Evolutionary conservation across 2,888 invertebrate species (phyloP).

Genomic region (Diarsia rubi): DNA sequence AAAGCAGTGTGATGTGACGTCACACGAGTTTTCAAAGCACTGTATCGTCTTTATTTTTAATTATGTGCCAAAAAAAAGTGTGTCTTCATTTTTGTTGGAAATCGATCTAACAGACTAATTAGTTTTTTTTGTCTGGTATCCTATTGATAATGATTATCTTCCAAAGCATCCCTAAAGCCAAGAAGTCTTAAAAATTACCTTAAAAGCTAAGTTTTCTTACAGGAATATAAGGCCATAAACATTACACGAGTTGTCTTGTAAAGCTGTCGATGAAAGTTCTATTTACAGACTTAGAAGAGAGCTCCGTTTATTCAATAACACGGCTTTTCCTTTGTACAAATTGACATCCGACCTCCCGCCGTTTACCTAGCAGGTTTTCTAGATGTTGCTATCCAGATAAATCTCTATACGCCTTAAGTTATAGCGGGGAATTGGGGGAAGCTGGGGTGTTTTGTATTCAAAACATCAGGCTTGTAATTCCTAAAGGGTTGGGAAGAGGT

Average conservation of each 20-base stretch:
- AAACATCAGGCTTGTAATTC: too few relatives aligned
- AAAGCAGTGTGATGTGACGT: too few relatives aligned
- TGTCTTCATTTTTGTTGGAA: too few relatives aligned
- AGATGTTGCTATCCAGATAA: constrained; percentile 43
- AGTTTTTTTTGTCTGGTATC: too few relatives aligned
- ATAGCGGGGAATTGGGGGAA: constrained; percentile 52
- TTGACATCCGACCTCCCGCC: neutral
- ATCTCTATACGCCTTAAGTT: constrained; percentile 28
- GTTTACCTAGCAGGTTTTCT: constrained; percentile 20
- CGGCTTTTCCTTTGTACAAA: constrained; percentile 1
- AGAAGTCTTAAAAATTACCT: neutral
- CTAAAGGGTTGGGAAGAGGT: too few relatives aligned
- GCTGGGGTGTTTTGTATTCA: constrained; percentile 40
- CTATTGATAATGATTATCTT: neutral
- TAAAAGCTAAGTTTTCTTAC: neutral
- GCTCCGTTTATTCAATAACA: constrained; percentile 14
- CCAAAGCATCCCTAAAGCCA: neutral
- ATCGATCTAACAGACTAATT: too few relatives aligned
- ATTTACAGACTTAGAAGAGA: neutral
- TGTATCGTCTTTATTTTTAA: too few relatives aligned
- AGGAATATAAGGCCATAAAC: neutral
- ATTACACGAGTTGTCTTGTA: neutral
- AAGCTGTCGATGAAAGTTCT: neutral
- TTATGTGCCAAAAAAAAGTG: too few relatives aligned
- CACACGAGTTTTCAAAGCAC: too few relatives aligned